Evolutionary conservation across 2,888 invertebrate species (phyloP), one percentile per base, ranked within the genome.

Genomic region (Dynastes hyllus): DNA sequence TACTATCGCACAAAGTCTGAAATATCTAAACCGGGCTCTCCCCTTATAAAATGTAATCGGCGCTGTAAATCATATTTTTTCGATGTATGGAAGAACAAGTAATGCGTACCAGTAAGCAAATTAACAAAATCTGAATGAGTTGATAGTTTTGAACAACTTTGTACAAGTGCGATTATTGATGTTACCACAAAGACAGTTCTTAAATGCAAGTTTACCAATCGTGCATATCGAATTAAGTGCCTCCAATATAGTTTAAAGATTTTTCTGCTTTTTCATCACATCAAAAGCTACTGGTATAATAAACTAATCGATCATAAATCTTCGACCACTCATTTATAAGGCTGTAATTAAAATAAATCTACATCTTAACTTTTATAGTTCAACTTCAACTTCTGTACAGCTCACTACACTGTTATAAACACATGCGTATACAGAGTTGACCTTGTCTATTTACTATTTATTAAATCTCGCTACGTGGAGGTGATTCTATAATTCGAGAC

Each of bases 381-480:
- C 73, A 58, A 22, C 37, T 61, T 73, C 61, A 40, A 40, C 53
- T 71, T 71, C 71, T 71, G 55, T 71, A 55, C 32, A 8, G 55
- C 53, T 37, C 6, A 37, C 45, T 45, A 27, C 55, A 37, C 5
- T 5, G 32, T 37, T 5, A 37, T 37, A 37, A 5, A 22, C 5
- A 27, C 8, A 16, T 16, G 13, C 53, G 53, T 53, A 58, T 58
- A 22, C 55, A 58, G 8, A 4, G 22, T 58, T 73, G 58, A 73
- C 73, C 73, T 73, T 73, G 73, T 73, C 73, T 55, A 73, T 73
- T 55, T 55, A 58, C 73, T 73, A 73, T 73, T 73, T 73, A 73
- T 58, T 73, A 58, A 73, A 58, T 16, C 58, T 22, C 40, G 37
- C 58, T 16, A 58, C 58, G 73, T 58, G 40, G 58, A 73, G 37